These are phyloP conservation scores for Sphenopsis melanotis DNA, from an alignment of 2,797 vertebrate genomes.

Conservation along the genomic window DNA sequence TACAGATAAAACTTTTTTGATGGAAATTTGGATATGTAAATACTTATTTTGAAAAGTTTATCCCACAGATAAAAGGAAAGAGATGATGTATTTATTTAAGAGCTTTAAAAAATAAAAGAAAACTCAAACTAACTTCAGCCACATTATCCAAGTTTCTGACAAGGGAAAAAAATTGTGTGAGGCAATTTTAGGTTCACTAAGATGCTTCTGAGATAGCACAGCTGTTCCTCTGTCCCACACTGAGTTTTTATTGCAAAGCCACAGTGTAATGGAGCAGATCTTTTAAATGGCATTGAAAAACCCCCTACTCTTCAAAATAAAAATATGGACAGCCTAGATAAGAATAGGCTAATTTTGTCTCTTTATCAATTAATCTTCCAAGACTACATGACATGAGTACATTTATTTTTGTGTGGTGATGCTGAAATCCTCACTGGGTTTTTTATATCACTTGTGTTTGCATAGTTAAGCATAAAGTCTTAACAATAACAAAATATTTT, in stretches of 20 bases:
- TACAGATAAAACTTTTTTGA: not conserved
- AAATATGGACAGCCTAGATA: not conserved
- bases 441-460: not conserved
- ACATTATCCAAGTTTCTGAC: not conserved
- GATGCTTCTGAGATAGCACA: slow-evolving; percentile 38
- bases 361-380: not conserved
- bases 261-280: slow-evolving; percentile 21
- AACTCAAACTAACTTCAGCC: not conserved
- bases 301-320: not conserved
- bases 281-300: not conserved
- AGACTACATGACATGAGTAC: not conserved
- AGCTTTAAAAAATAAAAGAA: not conserved
- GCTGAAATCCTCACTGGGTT: not conserved
- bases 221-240: slow-evolving; percentile 38
- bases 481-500: not conserved
- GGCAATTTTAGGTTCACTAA: slow-evolving; percentile 11
- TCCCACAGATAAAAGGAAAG: not conserved
- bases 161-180: not conserved
- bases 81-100: not conserved
- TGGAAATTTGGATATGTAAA: not conserved
- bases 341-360: not conserved
- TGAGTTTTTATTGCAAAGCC: slow-evolving; percentile 36
- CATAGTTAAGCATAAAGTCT: not conserved
- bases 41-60: not conserved
- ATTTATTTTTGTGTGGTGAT: not conserved